Evolutionary conservation across 2,113 vertebrate species (phyloP), one percentile per base, ranked within the genome.

Genomic region (Thalassoma bifasciatum): DNA sequence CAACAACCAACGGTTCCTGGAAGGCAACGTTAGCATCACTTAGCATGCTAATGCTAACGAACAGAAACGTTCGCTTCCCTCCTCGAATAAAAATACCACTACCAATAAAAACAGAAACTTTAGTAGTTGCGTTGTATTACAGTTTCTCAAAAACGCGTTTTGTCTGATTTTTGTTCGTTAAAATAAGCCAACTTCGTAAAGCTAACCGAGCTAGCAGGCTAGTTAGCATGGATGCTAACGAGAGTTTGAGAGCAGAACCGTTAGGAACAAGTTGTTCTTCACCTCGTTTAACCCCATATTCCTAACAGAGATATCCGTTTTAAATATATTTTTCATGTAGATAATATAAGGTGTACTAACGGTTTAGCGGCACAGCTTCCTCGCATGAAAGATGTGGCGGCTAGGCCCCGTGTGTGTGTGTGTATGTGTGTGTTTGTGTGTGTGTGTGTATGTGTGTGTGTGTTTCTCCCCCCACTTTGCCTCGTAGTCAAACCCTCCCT

Each of bases 371-470:
- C 83, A 24, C 82, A 57, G 86, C 82, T 86, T 82, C 86, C 83
- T 81, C 89, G 73, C 87, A 88, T 86, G 89, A 93, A 93, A 84
- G 86, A 92, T 91, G 89, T 90, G 86, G 46, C 73, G 80, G 75
- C 86, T 76, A 87, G 92, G 88, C 87, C 92, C 84, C 51, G 86
- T 72, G 77, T 66, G 44, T 42, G 40, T 42, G 40, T 42, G 40
- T 42, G 10, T 42, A 12, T n/a, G n/a, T n/a, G n/a, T n/a, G n/a
- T n/a, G n/a, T n/a, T n/a, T n/a, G n/a, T n/a, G n/a, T n/a, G n/a
- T n/a, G n/a, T n/a, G n/a, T n/a, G n/a, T n/a, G n/a, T n/a, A 11
- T 42, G 40, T 42, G 40, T 42, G 63, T 79, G 77, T 79, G 23
- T 74, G 60, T 56, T 40, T 74, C 72, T 70, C 81, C 81, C 91